A percentile compares a stretch with the other conserved stretches of the same genome.
Conservation (phyloP, 2,113 vertebrate genomes). For the Epinephelus lanceolatus region DNA sequence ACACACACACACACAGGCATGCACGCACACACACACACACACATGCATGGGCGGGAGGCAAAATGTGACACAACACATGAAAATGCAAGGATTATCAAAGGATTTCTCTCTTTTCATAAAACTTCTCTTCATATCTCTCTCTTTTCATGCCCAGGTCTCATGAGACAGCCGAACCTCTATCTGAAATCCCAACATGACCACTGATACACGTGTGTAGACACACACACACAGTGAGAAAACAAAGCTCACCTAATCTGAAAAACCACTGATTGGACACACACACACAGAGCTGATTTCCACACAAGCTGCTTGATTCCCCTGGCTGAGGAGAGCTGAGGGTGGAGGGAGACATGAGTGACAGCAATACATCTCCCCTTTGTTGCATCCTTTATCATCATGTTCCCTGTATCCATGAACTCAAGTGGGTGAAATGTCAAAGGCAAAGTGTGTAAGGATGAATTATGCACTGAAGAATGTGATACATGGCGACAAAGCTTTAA, state of each 20-base stretch:
- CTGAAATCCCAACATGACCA: slow-evolving; percentile 33
- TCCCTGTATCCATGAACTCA: slow-evolving; percentile 34
- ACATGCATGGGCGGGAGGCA: slow-evolving; percentile 7
- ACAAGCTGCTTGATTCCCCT: slow-evolving; percentile 1
- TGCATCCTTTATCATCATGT: slow-evolving; percentile 41
- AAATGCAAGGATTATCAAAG: slow-evolving; percentile 60
- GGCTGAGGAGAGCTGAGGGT: not conserved
- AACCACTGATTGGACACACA: not conserved
- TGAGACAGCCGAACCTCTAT: not conserved
- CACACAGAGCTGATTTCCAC: slow-evolving; percentile 3
- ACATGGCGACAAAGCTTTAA: slow-evolving; percentile 11
- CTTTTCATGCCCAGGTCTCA: slow-evolving; percentile 50
- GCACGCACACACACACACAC: not conserved
- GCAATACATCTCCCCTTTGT: slow-evolving; percentile 26
- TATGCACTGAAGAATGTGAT: slow-evolving; percentile 4
- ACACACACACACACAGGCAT: slow-evolving; percentile 7
- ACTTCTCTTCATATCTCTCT: slow-evolving; percentile 15
- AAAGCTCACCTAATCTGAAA: not conserved
- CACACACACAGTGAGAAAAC: not conserved
- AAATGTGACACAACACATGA: slow-evolving; percentile 45
- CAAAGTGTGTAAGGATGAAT: slow-evolving; percentile 20
- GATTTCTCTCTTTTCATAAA: slow-evolving; percentile 26
- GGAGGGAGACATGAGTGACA: not conserved
- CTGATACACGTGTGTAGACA: not conserved
- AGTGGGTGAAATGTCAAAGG: not conserved